Conservation (phyloP, 2,888 invertebrate species). For the Philhelius pedissequus region DNA sequence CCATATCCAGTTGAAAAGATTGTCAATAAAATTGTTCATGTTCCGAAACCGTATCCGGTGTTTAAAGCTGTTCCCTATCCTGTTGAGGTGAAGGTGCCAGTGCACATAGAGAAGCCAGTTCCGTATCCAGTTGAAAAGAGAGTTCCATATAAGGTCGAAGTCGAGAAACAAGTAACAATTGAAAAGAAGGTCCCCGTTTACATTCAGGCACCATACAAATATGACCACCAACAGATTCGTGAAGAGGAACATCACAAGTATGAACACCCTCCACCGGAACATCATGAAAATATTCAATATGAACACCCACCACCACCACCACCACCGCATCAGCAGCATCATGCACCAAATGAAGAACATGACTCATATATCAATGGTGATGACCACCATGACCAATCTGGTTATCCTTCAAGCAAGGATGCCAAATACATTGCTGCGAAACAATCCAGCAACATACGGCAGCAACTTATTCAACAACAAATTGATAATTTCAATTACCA, state of each 20-base stretch:
- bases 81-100: slow-evolving; percentile 78
- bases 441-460: slow-evolving; percentile 22
- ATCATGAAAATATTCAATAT: slow-evolving; percentile 16
- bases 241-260: slow-evolving; percentile 24
- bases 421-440: slow-evolving; percentile 55
- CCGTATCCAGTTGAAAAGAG: slow-evolving; percentile 74
- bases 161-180: slow-evolving; percentile 76
- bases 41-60: slow-evolving; percentile 77
- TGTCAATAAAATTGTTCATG: slow-evolving; percentile 70
- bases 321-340: slow-evolving; percentile 48
- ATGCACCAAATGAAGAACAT: slow-evolving; percentile 62
- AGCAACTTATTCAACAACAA: slow-evolving; percentile 68
- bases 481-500: slow-evolving; percentile 70
- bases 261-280: slow-evolving; percentile 31
- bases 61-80: slow-evolving; percentile 74
- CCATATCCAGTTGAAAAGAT: slow-evolving; percentile 72
- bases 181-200: slow-evolving; percentile 79
- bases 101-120: slow-evolving; percentile 68
- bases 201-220: slow-evolving; percentile 78
- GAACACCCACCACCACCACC: slow-evolving; percentile 34
- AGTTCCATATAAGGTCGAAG: slow-evolving; percentile 74
- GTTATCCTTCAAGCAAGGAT: slow-evolving; percentile 69
- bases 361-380: slow-evolving; percentile 66
- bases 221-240: slow-evolving; percentile 69
- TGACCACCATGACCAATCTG: slow-evolving; percentile 67